Base-by-base conservation (phyloP, 2,797 vertebrate genomes). In the Xiphophorus birchmanni region DNA sequence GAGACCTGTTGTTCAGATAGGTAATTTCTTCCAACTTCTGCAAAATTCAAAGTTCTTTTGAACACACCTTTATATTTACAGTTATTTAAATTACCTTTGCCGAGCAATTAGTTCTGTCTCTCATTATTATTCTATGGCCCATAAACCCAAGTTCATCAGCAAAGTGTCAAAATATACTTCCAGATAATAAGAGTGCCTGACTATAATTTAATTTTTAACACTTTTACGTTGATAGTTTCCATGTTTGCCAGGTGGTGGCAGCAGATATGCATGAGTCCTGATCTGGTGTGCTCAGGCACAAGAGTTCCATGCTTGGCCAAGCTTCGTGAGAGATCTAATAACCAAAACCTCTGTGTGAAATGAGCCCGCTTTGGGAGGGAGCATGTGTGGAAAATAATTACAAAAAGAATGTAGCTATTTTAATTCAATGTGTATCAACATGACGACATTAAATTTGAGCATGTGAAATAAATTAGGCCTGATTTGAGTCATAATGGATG, bases 391-490 rank as follows among this genome's bases (percentile, higher is more conserved):
- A 65, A n/a, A 58, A 42, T 32, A 80, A 85, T 83, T 79, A 83
- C 77, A 26, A 79, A 79, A 76, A 67, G 15, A 81, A 89, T 82
- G 23, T 26, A 75, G 76, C 82, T 87, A 84, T 89, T 90, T 87
- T 85, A 81, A 81, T 85, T 85, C 52, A 81, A 67, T 58, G 74
- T 84, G 80, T 80, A 84, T 84, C 80, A 87, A 85, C 81, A 86
- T 26, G n/a, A 80, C 75, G 52, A 85, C 81, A 84, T 86, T 89
- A 83, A 88, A 88, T 90, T 82, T 86, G 77, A 84, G 74, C 87
- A 85, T 92, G 74, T 74, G 37, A 89, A 88, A 86, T 88, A 88
- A 86, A 93, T 89, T 80, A 80, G 82, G 77, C 83, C 83, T 84
- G 86, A 91, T 90, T 87, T 85, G 86, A 87, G 75, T 87, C 82